phyloP scores from a whole-genome alignment of 2,888 invertebrate species.

The Drosophila meridiana region DNA sequence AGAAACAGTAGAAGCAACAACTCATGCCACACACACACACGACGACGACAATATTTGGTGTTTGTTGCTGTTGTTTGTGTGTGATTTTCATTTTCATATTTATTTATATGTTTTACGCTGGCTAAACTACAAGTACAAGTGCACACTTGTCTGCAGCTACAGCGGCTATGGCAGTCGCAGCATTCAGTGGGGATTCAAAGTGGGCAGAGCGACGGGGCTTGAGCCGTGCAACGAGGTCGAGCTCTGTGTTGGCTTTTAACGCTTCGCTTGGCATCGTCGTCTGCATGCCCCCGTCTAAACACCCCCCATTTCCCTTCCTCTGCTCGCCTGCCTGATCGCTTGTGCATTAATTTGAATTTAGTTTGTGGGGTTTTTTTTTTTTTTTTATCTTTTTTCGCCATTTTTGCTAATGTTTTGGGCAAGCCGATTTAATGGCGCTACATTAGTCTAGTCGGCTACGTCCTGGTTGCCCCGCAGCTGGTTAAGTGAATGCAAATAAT shows the following conservation, averaged over 20 bases:
- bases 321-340: conserved; percentile 44
- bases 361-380: conserved; percentile 25
- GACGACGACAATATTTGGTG: conserved; percentile 52
- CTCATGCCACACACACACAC: conserved; percentile 37
- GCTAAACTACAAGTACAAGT: conserved; percentile 76
- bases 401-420: conserved; percentile 63
- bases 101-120: conserved; percentile 79
- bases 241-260: conserved; percentile 61
- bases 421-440: conserved; percentile 67
- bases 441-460: conserved; percentile 56
- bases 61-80: conserved; percentile 39
- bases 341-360: conserved; percentile 67
- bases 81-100: conserved; percentile 74
- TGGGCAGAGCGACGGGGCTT: neutral
- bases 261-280: conserved; percentile 57
- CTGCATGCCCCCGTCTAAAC: conserved; percentile 3
- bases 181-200: conserved; percentile 13
- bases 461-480: conserved; percentile 9
- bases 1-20: conserved; percentile 17
- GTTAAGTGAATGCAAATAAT: conserved; percentile 43
- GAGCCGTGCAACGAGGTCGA: conserved; percentile 55
- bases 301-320: neutral
- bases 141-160: conserved; percentile 69
- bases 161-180: conserved; percentile 34
- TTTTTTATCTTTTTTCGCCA: conserved; percentile 13